phyloP scores from a whole-genome alignment of 2,113 vertebrate genomes.

The Poicephalus meyeri region DNA sequence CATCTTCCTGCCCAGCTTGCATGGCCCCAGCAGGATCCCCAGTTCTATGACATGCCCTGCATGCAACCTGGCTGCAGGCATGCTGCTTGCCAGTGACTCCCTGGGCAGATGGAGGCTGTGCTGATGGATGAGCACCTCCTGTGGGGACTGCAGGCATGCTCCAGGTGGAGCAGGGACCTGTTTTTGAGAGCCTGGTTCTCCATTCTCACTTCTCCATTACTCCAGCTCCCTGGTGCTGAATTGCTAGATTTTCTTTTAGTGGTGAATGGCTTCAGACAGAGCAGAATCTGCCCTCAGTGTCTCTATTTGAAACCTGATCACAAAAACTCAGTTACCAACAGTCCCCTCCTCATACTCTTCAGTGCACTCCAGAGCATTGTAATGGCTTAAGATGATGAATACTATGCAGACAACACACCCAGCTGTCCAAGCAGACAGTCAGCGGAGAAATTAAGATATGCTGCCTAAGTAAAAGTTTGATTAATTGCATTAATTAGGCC shows the following conservation, averaged over 20 bases:
- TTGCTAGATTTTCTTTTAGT: neutral
- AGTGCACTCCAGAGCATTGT: constrained; percentile 25
- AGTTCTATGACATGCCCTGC: accelerated
- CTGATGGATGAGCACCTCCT: neutral
- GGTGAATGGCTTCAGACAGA: neutral
- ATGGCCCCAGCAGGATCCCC: neutral
- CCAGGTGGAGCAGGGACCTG: neutral
- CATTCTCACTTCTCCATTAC: neutral
- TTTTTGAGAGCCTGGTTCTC: neutral
- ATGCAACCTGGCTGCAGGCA: neutral
- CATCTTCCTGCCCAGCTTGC: accelerated
- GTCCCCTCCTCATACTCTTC: neutral
- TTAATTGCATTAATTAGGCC: constrained; percentile 80
- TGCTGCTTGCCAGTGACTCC: neutral
- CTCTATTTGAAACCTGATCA: neutral
- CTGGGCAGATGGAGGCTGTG: neutral
- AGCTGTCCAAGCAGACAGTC: constrained; percentile 59
- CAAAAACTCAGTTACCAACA: neutral
- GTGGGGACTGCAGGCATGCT: neutral
- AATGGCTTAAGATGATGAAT: constrained; percentile 53
- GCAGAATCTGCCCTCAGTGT: neutral
- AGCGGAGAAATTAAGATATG: constrained; percentile 52
- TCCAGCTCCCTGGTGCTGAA: neutral
- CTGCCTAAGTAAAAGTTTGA: constrained; percentile 72
- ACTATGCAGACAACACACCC: constrained; percentile 52